These are phyloP conservation scores for Smutsia temminckii DNA, from an alignment of 2,797 vertebrate species.

Conservation along the genomic window DNA sequence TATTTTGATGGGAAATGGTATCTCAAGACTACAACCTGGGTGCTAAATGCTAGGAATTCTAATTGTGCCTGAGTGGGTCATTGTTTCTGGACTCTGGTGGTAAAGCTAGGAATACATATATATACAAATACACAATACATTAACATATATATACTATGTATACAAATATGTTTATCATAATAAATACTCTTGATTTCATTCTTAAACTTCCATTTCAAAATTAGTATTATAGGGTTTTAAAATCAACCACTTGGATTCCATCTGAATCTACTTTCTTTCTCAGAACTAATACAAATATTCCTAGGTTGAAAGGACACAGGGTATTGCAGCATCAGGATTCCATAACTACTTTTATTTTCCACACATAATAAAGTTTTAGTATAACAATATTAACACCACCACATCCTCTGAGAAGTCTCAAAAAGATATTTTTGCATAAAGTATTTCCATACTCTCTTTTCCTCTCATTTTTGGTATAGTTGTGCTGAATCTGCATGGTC, in stretches of 20 bases:
- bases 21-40: neutral
- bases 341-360: neutral
- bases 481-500: neutral
- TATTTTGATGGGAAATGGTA: neutral
- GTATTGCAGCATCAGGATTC: neutral
- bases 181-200: neutral
- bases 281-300: neutral
- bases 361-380: neutral
- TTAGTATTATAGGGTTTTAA: neutral
- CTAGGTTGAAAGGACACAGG: neutral
- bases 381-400: neutral
- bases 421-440: neutral
- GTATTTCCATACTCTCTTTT: neutral
- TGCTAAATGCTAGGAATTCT: neutral
- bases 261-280: neutral
- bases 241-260: neutral
- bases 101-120: neutral
- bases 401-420: neutral
- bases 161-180: neutral
- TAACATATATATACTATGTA: neutral
- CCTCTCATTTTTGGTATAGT: neutral
- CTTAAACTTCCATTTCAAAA: neutral
- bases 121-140: neutral
- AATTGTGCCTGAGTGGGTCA: neutral
- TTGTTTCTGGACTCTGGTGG: neutral